Evolutionary conservation across 2,113 vertebrate species (phyloP), one percentile per base, ranked within the genome.

Genomic region (Struthio camelus): DNA sequence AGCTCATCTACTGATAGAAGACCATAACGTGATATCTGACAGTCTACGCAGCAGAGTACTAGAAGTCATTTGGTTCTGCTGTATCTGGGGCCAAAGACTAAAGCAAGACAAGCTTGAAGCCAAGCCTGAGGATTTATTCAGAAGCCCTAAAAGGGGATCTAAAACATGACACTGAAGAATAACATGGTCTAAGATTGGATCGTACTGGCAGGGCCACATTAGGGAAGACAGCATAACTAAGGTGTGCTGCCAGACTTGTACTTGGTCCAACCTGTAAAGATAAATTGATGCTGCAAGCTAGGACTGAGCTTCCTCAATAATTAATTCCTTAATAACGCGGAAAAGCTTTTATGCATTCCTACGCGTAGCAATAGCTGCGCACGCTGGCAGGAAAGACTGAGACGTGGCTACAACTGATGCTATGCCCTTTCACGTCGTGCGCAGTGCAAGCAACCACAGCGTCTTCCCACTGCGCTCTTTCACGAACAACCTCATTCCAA

Each of bases 81-180:
- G 9, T 1, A 6, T 7, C 13, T 10, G 10, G 11, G 18, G 28
- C 3, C 42, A 22, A 44, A 40, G 36, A 27, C 4, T 8, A 11
- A 79, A 90, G 53, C 14, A 62, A 69, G 7, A 91, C 4, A 20
- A 80, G 9, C 38, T 18, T 44, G 27, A 87, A 40, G 17, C 15
- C 18, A 76, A 54, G 50, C 44, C 11, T 0, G 0, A 50, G 6
- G 23, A 30, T 10, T 44, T 51, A 32, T 9, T 75, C n/a, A 40
- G 20, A 51, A 59, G 22, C 27, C 9, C 30, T 48, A 14, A 28
- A 24, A 1, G 40, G 34, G 58, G n/a, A 24, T 36, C 34, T 27
- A 19, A 50, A 71, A 10, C 10, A 9, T 0, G 44, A 28, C 3
- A 38, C 5, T 1, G 2, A 19, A 30, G 10, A 23, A 0, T 18